A percentile compares a stretch with the other conserved stretches of the same genome.
Conservation (phyloP, 2,888 invertebrate genomes). For the Sipunculus nudus region DNA sequence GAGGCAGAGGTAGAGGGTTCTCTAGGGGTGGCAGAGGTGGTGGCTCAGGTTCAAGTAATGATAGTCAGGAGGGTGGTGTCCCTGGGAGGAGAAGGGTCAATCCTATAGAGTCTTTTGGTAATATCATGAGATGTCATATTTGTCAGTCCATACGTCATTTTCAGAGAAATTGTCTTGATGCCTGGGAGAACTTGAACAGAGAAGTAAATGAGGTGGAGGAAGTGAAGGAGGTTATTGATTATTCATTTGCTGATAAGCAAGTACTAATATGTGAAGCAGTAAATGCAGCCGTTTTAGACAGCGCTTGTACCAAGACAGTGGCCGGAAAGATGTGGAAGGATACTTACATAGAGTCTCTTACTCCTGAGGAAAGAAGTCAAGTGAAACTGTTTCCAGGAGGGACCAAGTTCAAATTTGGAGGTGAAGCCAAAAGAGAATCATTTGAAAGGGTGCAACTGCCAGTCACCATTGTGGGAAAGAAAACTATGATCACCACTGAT, state of each 20-base stretch:
- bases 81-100: too few species aligned
- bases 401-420: not conserved
- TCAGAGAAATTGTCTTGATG: not conserved
- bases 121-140: not conserved
- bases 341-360: not conserved
- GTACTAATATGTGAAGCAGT: not conserved
- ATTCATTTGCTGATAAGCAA: not conserved
- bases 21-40: too few species aligned
- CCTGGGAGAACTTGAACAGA: not conserved
- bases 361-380: not conserved
- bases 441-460: not conserved
- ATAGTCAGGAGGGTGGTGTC: too few species aligned
- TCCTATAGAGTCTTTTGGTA: too few species aligned
- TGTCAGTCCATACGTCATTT: not conserved
- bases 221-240: not conserved
- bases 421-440: not conserved
- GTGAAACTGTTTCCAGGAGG: not conserved
- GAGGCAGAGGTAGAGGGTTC: too few species aligned
- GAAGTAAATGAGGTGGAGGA: not conserved
- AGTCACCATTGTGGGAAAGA: not conserved
- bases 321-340: not conserved
- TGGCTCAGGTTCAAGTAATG: too few species aligned
- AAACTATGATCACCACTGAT: not conserved
- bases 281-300: not conserved
- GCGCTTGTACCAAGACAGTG: not conserved